Base-by-base conservation (phyloP, 2,888 invertebrate genomes). In the Agrochola lychnidis region DNA sequence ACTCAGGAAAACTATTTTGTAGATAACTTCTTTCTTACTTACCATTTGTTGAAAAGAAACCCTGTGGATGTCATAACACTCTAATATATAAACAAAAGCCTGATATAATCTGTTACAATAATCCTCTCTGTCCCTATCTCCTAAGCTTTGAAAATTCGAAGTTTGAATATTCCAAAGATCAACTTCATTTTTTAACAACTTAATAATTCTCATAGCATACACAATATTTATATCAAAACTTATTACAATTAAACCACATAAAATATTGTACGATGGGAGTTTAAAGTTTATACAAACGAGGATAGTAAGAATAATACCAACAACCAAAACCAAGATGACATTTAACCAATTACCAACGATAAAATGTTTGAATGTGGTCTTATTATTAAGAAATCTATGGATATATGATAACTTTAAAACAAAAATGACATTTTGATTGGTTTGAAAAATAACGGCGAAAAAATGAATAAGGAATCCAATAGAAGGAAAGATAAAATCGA, bases 131-230 rank as follows among this genome's bases (percentile, higher is more conserved):
- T 36, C 22, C 4, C 45, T 56, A 25, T 22, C 14, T 0, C 5
- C 19, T 4, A 59, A 63, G 6, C n/a, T 45, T 45, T 16, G 19
- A 6, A 57, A 63, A 19, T 57, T 5, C 5, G 64, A 19, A 12
- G 42, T 53, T 59, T 57, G 25, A 72, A 16, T 57, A 63, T 75
- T 81, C 81, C 84, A 84, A n/a, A 81, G 22, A 40, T 53, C n/a
- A 10, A 80, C 36, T 63, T 80, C 78, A 69, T 76, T 25, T 68
- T 63, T 73, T 25, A 84, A 70, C 14, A 78, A 4, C 0, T 51
- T 61, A 14, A 76, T 76, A 5, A 81, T 59, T 25, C 78, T 66
- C 0, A 57, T 61, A 2, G 71, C 62, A 51, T 83, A 76, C 14
- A 84, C 40, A 0, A 84, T 61, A 36, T 73, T 74, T 19, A 30